phyloP scores from a whole-genome alignment of 2,888 invertebrate species.

The Aphelenchoides bicaudatus region DNA sequence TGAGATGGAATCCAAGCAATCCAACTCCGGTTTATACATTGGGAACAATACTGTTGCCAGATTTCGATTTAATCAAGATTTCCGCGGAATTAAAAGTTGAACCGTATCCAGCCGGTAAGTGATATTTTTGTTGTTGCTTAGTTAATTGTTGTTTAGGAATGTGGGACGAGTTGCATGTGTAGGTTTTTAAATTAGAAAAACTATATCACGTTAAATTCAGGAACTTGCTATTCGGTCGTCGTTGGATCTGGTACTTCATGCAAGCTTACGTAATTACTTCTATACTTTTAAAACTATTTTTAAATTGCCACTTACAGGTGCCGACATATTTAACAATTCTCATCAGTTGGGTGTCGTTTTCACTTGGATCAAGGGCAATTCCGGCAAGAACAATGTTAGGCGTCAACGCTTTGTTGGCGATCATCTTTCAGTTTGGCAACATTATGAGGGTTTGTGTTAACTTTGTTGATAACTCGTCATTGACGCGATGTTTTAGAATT shows the following conservation, averaged over 20 bases:
- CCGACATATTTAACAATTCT: slow-evolving; percentile 51
- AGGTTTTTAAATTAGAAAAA: too few species aligned
- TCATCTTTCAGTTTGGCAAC: slow-evolving; percentile 54
- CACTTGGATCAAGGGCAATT: slow-evolving; percentile 56
- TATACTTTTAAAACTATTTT: slow-evolving; percentile 55
- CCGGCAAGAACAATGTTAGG: slow-evolving; percentile 58
- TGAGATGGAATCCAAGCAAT: slow-evolving; percentile 48
- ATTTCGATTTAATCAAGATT: slow-evolving; percentile 44
- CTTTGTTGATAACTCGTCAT: too few species aligned
- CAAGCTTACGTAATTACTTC: slow-evolving; percentile 60
- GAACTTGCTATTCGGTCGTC: slow-evolving; percentile 52
- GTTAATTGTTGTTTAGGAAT: slow-evolving; percentile 42
- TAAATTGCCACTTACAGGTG: too few species aligned
- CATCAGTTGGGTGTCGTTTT: slow-evolving; percentile 58
- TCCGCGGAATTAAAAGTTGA: slow-evolving; percentile 11
- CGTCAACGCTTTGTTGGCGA: slow-evolving; percentile 52
- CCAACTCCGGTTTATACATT: slow-evolving; percentile 38
- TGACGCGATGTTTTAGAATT: too few species aligned
- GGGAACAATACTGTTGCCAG: slow-evolving; percentile 52
- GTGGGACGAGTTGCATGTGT: slow-evolving; percentile 60
- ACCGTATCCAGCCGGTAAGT: slow-evolving; percentile 11
- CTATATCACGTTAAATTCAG: slow-evolving; percentile 53
- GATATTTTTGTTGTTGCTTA: slow-evolving; percentile 1
- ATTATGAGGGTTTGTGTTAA: too few species aligned
- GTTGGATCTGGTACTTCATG: slow-evolving; percentile 59